phyloP scores from a whole-genome alignment of 2,113 vertebrate genomes.

The Ellobius talpinus region DNA sequence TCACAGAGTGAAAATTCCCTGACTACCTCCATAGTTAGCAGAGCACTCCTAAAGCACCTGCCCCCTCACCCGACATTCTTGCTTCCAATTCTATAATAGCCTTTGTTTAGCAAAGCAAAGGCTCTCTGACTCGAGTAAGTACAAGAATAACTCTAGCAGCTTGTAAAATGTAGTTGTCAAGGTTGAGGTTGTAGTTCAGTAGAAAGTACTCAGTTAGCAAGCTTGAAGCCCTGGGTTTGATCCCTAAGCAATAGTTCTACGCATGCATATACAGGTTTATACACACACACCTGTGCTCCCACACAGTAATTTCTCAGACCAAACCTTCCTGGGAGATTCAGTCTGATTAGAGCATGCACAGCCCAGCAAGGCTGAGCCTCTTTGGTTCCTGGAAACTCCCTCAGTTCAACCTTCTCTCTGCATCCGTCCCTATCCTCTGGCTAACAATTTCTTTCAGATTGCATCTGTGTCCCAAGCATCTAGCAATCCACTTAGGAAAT shows the following conservation, averaged over 20 bases:
- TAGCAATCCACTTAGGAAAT: neutral
- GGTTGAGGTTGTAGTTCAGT: neutral
- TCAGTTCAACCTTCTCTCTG: neutral
- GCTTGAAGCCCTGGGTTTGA: neutral
- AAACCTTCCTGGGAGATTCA: neutral
- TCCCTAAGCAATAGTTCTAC: neutral
- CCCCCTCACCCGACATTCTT: neutral
- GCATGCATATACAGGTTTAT: neutral
- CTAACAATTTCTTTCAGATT: neutral
- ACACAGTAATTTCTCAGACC: neutral
- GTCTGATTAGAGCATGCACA: neutral
- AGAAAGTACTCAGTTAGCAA: neutral
- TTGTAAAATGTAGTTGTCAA: neutral
- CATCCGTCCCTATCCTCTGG: neutral
- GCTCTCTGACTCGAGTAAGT: neutral
- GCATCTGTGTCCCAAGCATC: neutral
- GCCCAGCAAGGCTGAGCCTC: accelerated
- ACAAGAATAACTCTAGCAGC: neutral
- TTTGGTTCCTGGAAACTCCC: neutral
- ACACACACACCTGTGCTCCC: neutral
- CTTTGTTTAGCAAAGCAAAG: neutral
- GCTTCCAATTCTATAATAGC: neutral
- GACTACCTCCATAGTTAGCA: neutral
- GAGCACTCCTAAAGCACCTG: neutral
- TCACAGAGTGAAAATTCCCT: neutral